A percentile compares a stretch with the other conserved stretches of the same genome.
Conservation (phyloP, 2,888 invertebrate genomes). For the Lochmaea crataegi region DNA sequence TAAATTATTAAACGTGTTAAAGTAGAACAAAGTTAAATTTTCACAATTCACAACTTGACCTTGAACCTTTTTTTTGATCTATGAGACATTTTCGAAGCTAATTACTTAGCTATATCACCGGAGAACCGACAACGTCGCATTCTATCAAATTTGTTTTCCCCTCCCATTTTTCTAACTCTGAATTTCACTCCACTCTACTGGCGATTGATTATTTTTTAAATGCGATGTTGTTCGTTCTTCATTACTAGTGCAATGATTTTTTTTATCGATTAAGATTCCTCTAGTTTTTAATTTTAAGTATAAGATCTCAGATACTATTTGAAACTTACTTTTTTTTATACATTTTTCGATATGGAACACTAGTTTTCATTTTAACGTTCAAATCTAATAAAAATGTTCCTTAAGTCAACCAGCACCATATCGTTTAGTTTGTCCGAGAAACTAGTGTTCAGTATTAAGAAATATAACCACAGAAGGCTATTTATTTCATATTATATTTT, state of each 20-base stretch:
- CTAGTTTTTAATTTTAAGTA: slow-evolving; percentile 1
- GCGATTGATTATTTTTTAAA: background rate
- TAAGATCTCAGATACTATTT: slow-evolving; percentile 1
- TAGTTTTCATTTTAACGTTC: background rate
- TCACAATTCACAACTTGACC: background rate
- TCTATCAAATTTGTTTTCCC: background rate
- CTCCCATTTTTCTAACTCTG: too few relatives aligned
- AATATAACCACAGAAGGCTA: background rate
- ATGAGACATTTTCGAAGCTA: too few relatives aligned
- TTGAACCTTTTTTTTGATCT: background rate
- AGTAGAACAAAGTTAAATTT: too few relatives aligned
- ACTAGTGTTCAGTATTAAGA: background rate
- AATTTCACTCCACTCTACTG: too few relatives aligned
- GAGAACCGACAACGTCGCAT: background rate
- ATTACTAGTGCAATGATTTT: background rate
- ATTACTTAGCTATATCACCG: background rate
- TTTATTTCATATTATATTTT: background rate
- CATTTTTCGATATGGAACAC: too few relatives aligned
- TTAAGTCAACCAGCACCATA: too few relatives aligned
- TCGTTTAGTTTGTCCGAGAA: background rate
- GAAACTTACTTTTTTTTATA: background rate
- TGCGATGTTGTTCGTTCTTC: background rate
- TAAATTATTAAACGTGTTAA: too few relatives aligned
- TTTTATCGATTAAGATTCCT: background rate
- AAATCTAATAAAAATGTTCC: too few relatives aligned